Evolutionary conservation across 2,797 vertebrate species (phyloP), one percentile per base, ranked within the genome.

Genomic region (Psittacula echo): DNA sequence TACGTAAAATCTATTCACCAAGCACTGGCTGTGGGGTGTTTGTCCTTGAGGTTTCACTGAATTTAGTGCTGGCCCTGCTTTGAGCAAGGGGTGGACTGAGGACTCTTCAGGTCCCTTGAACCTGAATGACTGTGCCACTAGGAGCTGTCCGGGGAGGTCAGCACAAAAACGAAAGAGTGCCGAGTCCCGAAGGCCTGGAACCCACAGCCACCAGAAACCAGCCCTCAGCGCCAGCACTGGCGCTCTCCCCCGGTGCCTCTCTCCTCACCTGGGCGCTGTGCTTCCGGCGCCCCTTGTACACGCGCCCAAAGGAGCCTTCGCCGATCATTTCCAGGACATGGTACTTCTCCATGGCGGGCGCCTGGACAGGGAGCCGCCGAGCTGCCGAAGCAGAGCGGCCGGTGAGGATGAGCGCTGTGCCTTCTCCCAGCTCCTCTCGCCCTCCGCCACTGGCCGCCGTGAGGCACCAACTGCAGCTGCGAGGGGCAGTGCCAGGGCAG

Each of bases 281-380:
- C 82, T 96, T 98, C 93, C 97, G 98, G 26, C 99, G 98, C 45
- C 99, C 99, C 95, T 99, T 99, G 96, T 99, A 98, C 67, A 99
- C 99, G 29, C 98, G 98, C 42, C 99, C 99, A 56, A 99, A 99
- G 20, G 99, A 99, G 29, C 99, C 99, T 93, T 99, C 99, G 30
- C 99, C 99, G 72, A 98, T 99, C 97, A 99, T 94, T 93, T 99
- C 98, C 97, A 99, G 91, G 19, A 99, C 97, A 39, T 99, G 99
- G 94, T 99, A 99, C 7, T 89, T 97, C 75, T 99, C 98, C 99
- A 99, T 99, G 9, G 34, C 58, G 29, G 37, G 29, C 37, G 17
- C 3, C 32, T 4, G 26, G 45, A 51, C 71, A 42, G 34, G 77
- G 19, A 23, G 32, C 41, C 45, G 16, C 67, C 1, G 58, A 24